Evolutionary conservation across 1,140 invertebrate species (phyloP), one percentile per base, ranked within the genome.

Genomic region (Pectinophora gossypiella): DNA sequence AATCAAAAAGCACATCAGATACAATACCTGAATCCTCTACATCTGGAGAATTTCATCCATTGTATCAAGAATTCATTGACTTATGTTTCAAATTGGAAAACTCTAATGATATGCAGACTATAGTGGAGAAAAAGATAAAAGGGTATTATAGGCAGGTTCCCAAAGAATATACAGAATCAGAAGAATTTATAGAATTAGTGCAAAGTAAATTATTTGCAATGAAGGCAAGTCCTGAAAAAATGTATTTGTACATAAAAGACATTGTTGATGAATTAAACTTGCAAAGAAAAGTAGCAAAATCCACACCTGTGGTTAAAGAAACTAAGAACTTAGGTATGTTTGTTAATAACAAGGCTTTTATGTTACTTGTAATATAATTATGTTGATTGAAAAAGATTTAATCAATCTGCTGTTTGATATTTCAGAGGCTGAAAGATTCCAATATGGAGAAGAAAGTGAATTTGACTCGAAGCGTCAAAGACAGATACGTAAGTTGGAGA

Each of bases 171-270:
- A 77, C 81, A 5, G 75, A 84, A 54, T 87, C 81, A 12, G 81
- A 84, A 54, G 75, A 76, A 15, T 87, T 87, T 64, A 60, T 72
- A 47, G 80, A 87, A 23, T 74, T 85, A 71, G 76, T 87, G 7
- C 69, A 75, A 35, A 71, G 71, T 56, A 87, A 87, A 70, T 70
- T 81, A 40, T 35, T 65, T 23, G 58, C 76, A n/a, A 87, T 85
- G 63, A 75, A 76, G 32, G 67, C 70, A 27, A 56, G 59, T 10
- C 75, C 84, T 38, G 72, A 77, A 10, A 83, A 82, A 61, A 78
- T 84, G 77, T 87, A 83, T 67, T 71, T 85, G 32, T 83, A 73
- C 51, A 85, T 87, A 54, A 87, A 84, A 62, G 84, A 85, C 72
- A 58, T 87, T 71, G 84, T 87, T 19, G 81, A 87, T 71, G 81